phyloP scores from a whole-genome alignment of 2,888 invertebrate species.

The Mellilla xanthometata region DNA sequence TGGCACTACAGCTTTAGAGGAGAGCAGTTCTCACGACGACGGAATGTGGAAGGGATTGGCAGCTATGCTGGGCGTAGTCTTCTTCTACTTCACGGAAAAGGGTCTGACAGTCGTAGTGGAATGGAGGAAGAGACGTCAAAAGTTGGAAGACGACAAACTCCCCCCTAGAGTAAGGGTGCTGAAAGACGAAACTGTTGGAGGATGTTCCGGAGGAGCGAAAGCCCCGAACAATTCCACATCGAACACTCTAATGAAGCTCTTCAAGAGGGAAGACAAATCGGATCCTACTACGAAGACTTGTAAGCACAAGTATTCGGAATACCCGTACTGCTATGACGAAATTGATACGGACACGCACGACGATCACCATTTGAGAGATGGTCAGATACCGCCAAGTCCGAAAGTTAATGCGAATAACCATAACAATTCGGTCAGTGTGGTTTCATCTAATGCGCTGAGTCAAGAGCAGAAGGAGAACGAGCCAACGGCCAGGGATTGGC shows the following conservation, averaged over 20 bases:
- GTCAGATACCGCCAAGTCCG: slow-evolving; percentile 66
- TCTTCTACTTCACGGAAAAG: slow-evolving; percentile 95
- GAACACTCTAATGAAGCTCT: slow-evolving; percentile 67
- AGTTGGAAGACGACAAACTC: slow-evolving; percentile 84
- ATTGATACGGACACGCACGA: slow-evolving; percentile 89
- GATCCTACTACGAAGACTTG: slow-evolving; percentile 86
- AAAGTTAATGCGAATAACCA: slow-evolving; percentile 69
- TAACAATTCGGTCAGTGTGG: slow-evolving; percentile 75
- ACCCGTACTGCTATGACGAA: slow-evolving; percentile 93
- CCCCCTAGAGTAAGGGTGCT: slow-evolving; percentile 88
- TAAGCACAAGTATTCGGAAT: slow-evolving; percentile 94
- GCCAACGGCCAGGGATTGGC: slow-evolving; percentile 70
- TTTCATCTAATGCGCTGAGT: slow-evolving; percentile 70
- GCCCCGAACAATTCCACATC: slow-evolving; percentile 69
- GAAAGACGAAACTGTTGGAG: slow-evolving; percentile 84
- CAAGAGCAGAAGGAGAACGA: slow-evolving; percentile 62
- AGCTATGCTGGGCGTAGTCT: slow-evolving; percentile 90
- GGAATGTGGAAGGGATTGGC: slow-evolving; percentile 94
- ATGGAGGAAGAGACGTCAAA: slow-evolving; percentile 89
- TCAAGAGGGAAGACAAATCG: slow-evolving; percentile 66
- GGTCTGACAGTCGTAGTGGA: slow-evolving; percentile 90
- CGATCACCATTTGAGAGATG: slow-evolving; percentile 80
- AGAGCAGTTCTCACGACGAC: slow-evolving; percentile 77
- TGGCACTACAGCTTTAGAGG: slow-evolving; percentile 33
- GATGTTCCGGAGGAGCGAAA: slow-evolving; percentile 62